Evolutionary conservation across 2,888 invertebrate genomes (phyloP).

Genomic region (Morpho helenor): DNA sequence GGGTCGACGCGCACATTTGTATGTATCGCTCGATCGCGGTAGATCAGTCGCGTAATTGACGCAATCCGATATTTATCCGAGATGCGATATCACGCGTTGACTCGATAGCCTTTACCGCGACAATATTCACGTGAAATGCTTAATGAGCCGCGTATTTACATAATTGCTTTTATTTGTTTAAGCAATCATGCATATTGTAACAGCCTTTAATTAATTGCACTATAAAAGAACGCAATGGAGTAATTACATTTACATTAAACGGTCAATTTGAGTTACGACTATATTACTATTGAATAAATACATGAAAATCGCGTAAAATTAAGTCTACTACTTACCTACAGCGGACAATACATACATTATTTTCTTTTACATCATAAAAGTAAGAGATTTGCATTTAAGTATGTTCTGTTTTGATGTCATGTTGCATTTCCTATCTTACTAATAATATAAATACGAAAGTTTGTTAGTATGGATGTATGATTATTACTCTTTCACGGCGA

Average conservation of each 20-base stretch:
- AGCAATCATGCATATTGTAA: slow-evolving; percentile 30
- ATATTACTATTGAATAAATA: slow-evolving; percentile 29
- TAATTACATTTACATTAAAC: slow-evolving; percentile 32
- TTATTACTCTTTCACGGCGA: no score
- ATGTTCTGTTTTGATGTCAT: no score
- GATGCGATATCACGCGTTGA: slow-evolving; percentile 64
- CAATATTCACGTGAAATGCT: slow-evolving; percentile 61
- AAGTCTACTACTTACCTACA: slow-evolving; percentile 4
- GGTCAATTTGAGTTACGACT: slow-evolving; percentile 27
- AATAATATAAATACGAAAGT: no score
- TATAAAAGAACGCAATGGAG: slow-evolving; percentile 32
- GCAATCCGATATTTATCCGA: slow-evolving; percentile 69
- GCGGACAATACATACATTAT: slow-evolving; percentile 3
- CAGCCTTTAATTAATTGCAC: slow-evolving; percentile 30
- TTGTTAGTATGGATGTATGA: no score
- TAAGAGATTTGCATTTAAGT: no score
- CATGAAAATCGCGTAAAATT: slow-evolving; percentile 22
- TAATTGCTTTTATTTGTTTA: slow-evolving; percentile 51
- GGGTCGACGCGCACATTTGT: slow-evolving; percentile 64
- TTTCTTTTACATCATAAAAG: no score
- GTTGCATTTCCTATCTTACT: no score
- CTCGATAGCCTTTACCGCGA: slow-evolving; percentile 66
- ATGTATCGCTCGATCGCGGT: slow-evolving; percentile 67
- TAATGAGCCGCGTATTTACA: slow-evolving; percentile 62
- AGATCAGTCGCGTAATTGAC: slow-evolving; percentile 73